Evolutionary conservation across 2,888 invertebrate species (phyloP).

Genomic region (Automeris io): DNA sequence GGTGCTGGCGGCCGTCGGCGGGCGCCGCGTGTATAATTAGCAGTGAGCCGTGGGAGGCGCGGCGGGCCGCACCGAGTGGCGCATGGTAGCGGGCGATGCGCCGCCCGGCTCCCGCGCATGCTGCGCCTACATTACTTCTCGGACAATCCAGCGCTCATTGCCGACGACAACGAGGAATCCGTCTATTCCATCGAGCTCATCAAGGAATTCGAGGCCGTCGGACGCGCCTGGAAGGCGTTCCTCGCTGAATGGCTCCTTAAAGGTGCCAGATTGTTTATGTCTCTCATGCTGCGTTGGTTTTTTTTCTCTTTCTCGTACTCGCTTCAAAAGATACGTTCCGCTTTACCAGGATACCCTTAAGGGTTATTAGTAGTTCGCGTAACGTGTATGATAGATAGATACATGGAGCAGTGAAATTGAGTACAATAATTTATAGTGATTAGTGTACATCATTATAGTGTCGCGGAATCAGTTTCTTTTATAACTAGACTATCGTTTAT

Average conservation of each 20-base stretch:
- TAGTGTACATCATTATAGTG: background rate
- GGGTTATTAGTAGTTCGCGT: no score
- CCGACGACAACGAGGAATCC: conserved; percentile 75
- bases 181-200: conserved; percentile 90
- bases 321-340: conserved; percentile 23
- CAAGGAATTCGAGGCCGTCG: conserved; percentile 90
- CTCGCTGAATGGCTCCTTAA: conserved; percentile 81
- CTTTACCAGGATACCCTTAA: conserved; percentile 13
- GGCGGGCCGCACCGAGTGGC: conserved; percentile 64
- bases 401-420: no score
- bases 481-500: background rate
- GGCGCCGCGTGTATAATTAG: conserved; percentile 59
- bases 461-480: background rate
- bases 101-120: conserved; percentile 78
- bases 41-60: conserved; percentile 73
- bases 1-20: conserved; percentile 27
- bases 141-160: conserved; percentile 84
- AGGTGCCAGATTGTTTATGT: conserved; percentile 61
- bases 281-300: conserved; percentile 34
- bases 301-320: conserved; percentile 32
- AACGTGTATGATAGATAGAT: no score
- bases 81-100: conserved; percentile 55
- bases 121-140: conserved; percentile 91
- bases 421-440: background rate
- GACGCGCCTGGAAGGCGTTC: conserved; percentile 86